Evolutionary conservation across 2,797 vertebrate genomes (phyloP).

Genomic region (Loriculus beryllinus): DNA sequence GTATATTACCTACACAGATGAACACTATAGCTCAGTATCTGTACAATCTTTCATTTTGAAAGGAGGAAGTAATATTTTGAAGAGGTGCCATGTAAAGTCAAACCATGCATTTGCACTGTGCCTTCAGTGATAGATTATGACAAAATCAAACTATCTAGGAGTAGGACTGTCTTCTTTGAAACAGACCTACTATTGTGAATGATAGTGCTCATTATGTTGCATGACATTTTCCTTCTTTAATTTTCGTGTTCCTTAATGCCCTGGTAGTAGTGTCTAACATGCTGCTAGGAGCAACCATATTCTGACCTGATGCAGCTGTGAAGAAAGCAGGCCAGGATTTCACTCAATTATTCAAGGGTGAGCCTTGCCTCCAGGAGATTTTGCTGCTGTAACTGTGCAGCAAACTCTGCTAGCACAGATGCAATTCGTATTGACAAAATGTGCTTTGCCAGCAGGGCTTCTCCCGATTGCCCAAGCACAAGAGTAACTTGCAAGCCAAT

Average conservation of each 20-base stretch:
- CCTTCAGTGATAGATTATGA: background rate
- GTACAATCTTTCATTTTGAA: background rate
- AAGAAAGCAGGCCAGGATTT: background rate
- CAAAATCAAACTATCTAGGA: background rate
- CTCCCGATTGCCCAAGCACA: background rate
- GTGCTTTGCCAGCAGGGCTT: background rate
- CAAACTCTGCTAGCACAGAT: background rate
- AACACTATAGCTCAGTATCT: background rate
- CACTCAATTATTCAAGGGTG: background rate
- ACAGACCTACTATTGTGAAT: background rate
- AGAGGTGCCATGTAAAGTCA: background rate
- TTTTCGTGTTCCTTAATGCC: background rate
- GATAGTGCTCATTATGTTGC: background rate
- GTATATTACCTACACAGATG: background rate
- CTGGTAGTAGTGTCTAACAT: background rate
- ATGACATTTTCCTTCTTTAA: background rate
- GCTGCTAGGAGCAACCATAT: background rate
- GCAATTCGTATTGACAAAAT: background rate
- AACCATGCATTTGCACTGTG: background rate
- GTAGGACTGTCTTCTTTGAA: background rate
- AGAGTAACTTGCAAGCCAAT: background rate
- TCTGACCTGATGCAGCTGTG: background rate
- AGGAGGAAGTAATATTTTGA: background rate
- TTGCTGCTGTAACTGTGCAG: background rate
- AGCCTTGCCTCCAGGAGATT: background rate